phyloP scores from a whole-genome alignment of 2,888 invertebrate species.

The Nomada fucata region DNA sequence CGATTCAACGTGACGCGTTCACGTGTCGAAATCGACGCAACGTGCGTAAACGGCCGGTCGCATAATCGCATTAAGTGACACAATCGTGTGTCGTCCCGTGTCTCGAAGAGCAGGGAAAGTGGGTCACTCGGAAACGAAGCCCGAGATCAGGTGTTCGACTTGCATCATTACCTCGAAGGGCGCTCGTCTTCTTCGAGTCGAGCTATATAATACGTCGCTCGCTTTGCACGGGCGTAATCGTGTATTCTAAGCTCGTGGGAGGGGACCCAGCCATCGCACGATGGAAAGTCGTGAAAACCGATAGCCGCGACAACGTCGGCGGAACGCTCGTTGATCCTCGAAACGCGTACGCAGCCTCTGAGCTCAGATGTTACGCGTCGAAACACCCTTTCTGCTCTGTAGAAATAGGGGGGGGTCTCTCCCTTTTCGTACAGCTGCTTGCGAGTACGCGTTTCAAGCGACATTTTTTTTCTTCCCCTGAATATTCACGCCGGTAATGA shows the following conservation, averaged over 20 bases:
- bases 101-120: constrained; percentile 28
- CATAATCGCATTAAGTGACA: constrained; percentile 41
- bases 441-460: neutral
- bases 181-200: neutral
- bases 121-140: constrained; percentile 57
- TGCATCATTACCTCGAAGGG: constrained; percentile 69
- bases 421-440: constrained; percentile 10
- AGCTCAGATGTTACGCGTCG: constrained; percentile 26
- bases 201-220: neutral
- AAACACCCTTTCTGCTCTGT: constrained; percentile 28
- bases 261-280: neutral
- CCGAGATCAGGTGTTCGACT: constrained; percentile 76
- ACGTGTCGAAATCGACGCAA: constrained; percentile 15
- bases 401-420: neutral
- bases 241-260: neutral
- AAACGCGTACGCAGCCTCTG: constrained; percentile 35
- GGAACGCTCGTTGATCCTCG: neutral
- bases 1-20: neutral
- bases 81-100: constrained; percentile 20
- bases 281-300: constrained; percentile 13
- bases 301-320: constrained; percentile 18
- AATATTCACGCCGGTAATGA: neutral
- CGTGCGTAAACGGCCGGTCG: constrained; percentile 16
- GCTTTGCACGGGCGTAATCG: too few relatives aligned
- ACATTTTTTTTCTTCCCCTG: neutral